Conservation (phyloP, 2,113 vertebrate species). For the Hiodon alosoides region DNA sequence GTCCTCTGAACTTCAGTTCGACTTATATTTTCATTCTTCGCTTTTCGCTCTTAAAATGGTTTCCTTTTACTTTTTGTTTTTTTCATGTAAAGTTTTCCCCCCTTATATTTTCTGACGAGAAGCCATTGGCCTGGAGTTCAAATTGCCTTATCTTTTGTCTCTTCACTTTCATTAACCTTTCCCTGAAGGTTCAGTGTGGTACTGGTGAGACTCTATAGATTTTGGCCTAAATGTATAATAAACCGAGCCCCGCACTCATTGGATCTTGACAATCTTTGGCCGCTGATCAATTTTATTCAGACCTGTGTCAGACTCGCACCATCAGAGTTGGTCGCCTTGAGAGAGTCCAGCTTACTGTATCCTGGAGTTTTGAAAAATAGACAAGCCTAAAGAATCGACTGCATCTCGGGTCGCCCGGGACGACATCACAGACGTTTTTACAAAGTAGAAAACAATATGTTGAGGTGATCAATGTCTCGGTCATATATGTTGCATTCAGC, state of each 20-base stretch:
- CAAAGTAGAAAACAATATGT: slow-evolving; percentile 16
- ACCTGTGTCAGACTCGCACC: background rate
- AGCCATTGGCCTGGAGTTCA: slow-evolving; percentile 4
- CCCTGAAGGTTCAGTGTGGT: slow-evolving; percentile 60
- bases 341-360: background rate
- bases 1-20: background rate
- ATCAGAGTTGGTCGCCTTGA: background rate
- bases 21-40: background rate
- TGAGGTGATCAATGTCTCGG: slow-evolving; percentile 46
- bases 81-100: slow-evolving; percentile 66
- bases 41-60: slow-evolving; percentile 32
- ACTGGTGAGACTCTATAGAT: slow-evolving; percentile 25
- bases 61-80: slow-evolving; percentile 57
- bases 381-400: background rate
- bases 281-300: background rate
- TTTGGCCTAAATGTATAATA: slow-evolving; percentile 13
- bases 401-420: slow-evolving; percentile 17
- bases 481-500: slow-evolving; percentile 50
- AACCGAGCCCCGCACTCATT: slow-evolving; percentile 11
- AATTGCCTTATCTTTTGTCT: background rate
- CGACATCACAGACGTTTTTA: slow-evolving; percentile 31
- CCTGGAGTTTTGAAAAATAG: background rate
- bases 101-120: slow-evolving; percentile 7
- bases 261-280: slow-evolving; percentile 19
- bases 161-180: background rate